phyloP scores from a whole-genome alignment of 2,113 vertebrate genomes.

The Eurypyga helias region DNA sequence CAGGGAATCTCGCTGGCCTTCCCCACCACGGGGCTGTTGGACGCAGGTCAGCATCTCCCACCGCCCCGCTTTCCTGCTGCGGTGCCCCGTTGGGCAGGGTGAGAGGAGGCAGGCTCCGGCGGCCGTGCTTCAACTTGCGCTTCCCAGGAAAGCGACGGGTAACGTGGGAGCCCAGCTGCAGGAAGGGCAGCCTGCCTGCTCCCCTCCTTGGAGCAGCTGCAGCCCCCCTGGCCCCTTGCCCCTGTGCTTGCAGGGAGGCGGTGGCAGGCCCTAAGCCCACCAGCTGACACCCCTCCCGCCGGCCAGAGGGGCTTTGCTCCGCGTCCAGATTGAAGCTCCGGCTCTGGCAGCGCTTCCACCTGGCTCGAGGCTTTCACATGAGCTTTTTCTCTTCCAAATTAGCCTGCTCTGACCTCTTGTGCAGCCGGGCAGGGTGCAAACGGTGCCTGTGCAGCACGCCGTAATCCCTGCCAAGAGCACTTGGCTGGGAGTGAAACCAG shows the following conservation, averaged over 20 bases:
- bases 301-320: background rate
- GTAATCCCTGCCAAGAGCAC: background rate
- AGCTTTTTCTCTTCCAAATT: slow-evolving; percentile 22
- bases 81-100: fast-evolving
- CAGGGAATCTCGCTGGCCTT: fast-evolving
- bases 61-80: fast-evolving
- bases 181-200: background rate
- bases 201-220: background rate
- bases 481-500: background rate
- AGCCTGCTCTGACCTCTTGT: background rate
- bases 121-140: background rate
- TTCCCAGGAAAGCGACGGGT: background rate
- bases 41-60: background rate
- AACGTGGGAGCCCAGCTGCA: background rate
- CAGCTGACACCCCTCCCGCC: background rate
- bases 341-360: slow-evolving; percentile 24
- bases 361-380: slow-evolving; percentile 22
- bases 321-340: background rate
- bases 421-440: background rate
- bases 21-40: background rate
- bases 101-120: background rate
- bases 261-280: background rate
- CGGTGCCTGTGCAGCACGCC: background rate
- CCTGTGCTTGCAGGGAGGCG: fast-evolving
- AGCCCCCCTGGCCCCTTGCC: background rate